Base-by-base conservation (phyloP, 1,140 invertebrate genomes). In the Drosophila tristis region DNA sequence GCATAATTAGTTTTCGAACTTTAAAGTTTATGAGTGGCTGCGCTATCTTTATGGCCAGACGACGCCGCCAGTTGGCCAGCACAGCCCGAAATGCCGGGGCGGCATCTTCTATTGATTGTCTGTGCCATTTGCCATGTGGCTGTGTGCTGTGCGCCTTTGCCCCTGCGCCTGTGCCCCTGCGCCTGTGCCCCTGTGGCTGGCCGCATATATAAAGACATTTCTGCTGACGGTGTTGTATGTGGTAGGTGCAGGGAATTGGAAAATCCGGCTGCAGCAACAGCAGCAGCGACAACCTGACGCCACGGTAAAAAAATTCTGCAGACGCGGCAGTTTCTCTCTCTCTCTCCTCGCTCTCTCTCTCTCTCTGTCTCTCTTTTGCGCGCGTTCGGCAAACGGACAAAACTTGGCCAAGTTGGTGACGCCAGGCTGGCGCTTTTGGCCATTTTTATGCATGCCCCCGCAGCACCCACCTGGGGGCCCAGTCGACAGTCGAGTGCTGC, bases 1-100 rank as follows among this genome's bases (percentile, higher is more conserved):
- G 79, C 84, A 90, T 89, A 89, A 89, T 89, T 89, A 89, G 84
- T 89, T 89, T 89, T 89, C 85, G 84, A 89, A 89, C 85, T 89
- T 89, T 89, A 80, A 89, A 89, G 84, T 89, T 87, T 87, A 87
- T 87, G 82, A 75, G 64, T 67, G 53, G 26, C 45, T 44, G 26
- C 80, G 84, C 84, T 87, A 87, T 87, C 82, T 87, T 87, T 87
- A 87, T 87, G 82, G 61, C 78, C 78, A 79, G 71, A 59, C 79
- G 58, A 59, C 79, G 58, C 31, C 50, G 71, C 39, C 54, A 51
- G 23, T 23, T 31, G 31, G 31, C 31, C 31, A 31, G 31, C 8
- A 31, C 31, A 9, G 35, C 35, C 35, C 13, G 11, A 39, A 39
- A 11, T 39, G 35, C 35, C 35, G 35, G 35, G 35, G 35, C 35